Evolutionary conservation across 2,797 vertebrate genomes (phyloP), one percentile per base, ranked within the genome.

Genomic region (Ceryle rudis): DNA sequence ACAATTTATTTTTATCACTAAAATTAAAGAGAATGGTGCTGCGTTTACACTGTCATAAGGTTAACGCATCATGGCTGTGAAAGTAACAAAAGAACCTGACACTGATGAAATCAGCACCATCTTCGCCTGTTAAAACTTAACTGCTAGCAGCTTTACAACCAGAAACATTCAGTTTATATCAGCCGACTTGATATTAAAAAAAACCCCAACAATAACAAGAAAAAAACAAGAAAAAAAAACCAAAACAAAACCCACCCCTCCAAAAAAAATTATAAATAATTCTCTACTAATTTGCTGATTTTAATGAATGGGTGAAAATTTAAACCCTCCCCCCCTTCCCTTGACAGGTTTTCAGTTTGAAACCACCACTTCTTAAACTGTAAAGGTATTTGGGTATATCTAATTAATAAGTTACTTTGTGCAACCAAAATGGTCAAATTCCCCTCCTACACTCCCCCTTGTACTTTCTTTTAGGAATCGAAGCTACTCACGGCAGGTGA

Each of bases 41-140:
- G 47, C n/a, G 81, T 86, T 97, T 97, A 93, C 81, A 65, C 69
- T 89, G 81, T 85, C 61, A 26, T 70, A 90, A 92, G 91, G 93
- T 84, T 91, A 94, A 95, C 11, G 74, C 66, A 91, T 97, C 66
- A 83, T 2, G 69, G 90, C 46, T 64, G 89, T 55, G 89, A 92
- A 97, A 95, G 84, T 49, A 90, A 96, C 81, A 69, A 64, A 69
- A 74, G 84, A 75, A 91, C 71, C 74, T 31, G 41, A 95, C 90
- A 75, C 37, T 5, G 41, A 88, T 26, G 21, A 95, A 89, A 80
- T 89, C 28, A 91, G 60, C 23, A 57, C 78, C 39, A 6, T 31
- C 78, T 84, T 81, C 1, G 5, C 61, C 62, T 71, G 67, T 57
- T 82, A 64, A 86, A 88, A 87, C 18, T 88, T 82, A 52, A 52